These are phyloP conservation scores for Neosilurus hyrtlii DNA, from an alignment of 2,797 vertebrate species.

Conservation along the genomic window DNA sequence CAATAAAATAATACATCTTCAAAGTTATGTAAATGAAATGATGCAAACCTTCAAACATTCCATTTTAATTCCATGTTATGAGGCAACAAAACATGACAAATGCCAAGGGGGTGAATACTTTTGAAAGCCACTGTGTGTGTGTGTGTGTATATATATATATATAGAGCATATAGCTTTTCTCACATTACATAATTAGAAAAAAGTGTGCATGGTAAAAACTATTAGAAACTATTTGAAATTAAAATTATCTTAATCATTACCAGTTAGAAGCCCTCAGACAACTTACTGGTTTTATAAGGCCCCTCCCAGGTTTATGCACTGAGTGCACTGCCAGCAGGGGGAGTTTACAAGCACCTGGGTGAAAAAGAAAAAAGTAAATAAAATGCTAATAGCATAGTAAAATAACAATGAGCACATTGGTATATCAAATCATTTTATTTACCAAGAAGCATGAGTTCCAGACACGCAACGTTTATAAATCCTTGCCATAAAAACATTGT, in stretches of 20 bases:
- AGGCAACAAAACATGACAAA: too few species aligned
- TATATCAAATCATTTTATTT: slow-evolving; percentile 49
- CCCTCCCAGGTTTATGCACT: slow-evolving; percentile 34
- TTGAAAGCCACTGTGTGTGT: too few species aligned
- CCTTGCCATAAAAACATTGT: slow-evolving; percentile 39
- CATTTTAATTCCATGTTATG: too few species aligned
- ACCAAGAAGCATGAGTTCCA: slow-evolving; percentile 38
- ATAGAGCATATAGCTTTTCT: background rate
- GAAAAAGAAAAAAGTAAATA: slow-evolving; percentile 46
- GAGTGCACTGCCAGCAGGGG: slow-evolving; percentile 41
- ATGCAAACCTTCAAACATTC: too few species aligned
- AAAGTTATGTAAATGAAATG: too few species aligned
- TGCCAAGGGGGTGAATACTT: too few species aligned
- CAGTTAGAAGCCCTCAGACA: slow-evolving; percentile 45
- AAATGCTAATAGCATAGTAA: slow-evolving; percentile 48
- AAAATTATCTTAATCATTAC: slow-evolving; percentile 43
- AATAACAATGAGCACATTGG: slow-evolving; percentile 49
- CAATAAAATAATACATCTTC: too few species aligned
- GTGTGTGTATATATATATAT: too few species aligned
- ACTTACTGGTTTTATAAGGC: slow-evolving; percentile 41
- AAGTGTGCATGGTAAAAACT: background rate
- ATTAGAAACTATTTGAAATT: slow-evolving; percentile 44
- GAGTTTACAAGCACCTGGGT: slow-evolving; percentile 57
- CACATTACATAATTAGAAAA: background rate
- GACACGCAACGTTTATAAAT: slow-evolving; percentile 53